These are phyloP conservation scores for Oreotrochilus melanogaster DNA, from an alignment of 2,113 vertebrate genomes.

Conservation along the genomic window DNA sequence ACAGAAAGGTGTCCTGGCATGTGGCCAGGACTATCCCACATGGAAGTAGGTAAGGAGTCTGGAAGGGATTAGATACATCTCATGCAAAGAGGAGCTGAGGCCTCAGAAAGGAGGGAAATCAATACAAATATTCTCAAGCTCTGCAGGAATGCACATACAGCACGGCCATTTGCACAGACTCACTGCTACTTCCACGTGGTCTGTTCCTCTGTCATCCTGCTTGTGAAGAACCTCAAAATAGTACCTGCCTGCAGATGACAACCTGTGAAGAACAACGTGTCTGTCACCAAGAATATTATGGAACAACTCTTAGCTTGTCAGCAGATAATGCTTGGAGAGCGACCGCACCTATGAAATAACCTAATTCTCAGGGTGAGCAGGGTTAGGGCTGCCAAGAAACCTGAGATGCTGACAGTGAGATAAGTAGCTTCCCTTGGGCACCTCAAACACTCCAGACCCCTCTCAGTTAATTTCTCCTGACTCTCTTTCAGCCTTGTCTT, in stretches of 20 bases:
- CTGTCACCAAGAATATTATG: neutral
- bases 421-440: neutral
- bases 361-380: neutral
- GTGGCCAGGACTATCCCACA: neutral
- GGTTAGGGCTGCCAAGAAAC: neutral
- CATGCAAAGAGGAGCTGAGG: neutral
- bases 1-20: neutral
- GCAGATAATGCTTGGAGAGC: neutral
- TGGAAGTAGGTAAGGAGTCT: neutral
- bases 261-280: constrained; percentile 68
- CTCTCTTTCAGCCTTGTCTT: neutral
- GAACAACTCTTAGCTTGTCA: constrained; percentile 1
- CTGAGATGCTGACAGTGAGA: neutral
- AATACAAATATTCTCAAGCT: neutral
- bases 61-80: neutral
- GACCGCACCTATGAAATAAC: neutral
- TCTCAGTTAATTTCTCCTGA: neutral
- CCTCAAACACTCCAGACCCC: neutral
- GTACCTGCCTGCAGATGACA: constrained; percentile 83
- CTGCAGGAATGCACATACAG: fast-evolving
- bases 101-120: neutral
- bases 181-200: constrained; percentile 93
- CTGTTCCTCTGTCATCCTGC: constrained; percentile 87
- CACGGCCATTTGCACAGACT: constrained; percentile 43
- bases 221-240: constrained; percentile 96